Evolutionary conservation across 2,888 invertebrate genomes (phyloP), one percentile per base, ranked within the genome.

Genomic region (Anaspis maculata): DNA sequence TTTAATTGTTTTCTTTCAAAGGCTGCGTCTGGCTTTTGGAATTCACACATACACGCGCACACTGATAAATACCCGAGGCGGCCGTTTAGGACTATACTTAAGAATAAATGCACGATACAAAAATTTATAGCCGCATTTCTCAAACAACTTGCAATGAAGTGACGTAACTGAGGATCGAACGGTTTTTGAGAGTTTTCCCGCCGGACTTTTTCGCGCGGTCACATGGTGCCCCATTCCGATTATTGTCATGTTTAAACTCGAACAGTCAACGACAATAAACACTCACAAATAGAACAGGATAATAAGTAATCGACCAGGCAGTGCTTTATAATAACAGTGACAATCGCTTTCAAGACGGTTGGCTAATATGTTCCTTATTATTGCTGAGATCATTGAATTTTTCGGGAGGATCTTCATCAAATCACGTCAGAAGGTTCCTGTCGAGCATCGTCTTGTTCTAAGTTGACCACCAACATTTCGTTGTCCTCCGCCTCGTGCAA

Each of bases 221-320:
- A n/a, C n/a, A 59, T 54, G 48, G 49, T 59, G 60, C 60, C 61
- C 54, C 61, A 60, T 59, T 60, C 58, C 59, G 46, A 44, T 61
- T 62, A 62, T 62, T 62, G 62, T 62, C 62, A 54, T 58, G 50
- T 57, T 52, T 54, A 57, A 54, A 41, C 48, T 48, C 46, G 51
- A 53, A 51, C 43, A 46, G 48, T 44, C 45, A 54, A 53, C 48
- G 50, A 52, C 48, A 46, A 49, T 48, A 51, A 46, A 48, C 49
- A 48, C 47, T 41, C 49, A 49, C 47, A 46, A 37, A 19, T 19
- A 6, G 19, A 6, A 5, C 19, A 19, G 9, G 5, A 19, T 44
- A 38, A 45, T 42, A 39, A 36, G 40, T n/a, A n/a, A 30, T 37
- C 48, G 49, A 44, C n/a, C 42, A 52, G 56, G 56, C 56, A 56